Conservation (phyloP, 2,797 vertebrate genomes). For the Calcarius lapponicus region DNA sequence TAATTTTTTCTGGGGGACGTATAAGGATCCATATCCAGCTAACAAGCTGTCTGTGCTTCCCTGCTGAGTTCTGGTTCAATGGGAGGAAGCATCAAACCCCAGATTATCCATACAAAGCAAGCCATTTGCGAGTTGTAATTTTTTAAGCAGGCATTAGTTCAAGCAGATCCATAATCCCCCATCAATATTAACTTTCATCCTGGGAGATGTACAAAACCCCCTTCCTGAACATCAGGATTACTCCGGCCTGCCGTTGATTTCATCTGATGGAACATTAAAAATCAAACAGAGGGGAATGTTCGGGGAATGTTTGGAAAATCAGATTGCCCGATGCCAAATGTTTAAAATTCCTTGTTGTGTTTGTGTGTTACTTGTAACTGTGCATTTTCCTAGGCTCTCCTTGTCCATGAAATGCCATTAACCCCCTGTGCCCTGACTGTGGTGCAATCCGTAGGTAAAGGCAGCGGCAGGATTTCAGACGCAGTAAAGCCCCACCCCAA, state of each 20-base stretch:
- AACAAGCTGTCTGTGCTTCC: slow-evolving; percentile 42
- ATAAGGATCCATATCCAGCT: slow-evolving; percentile 35
- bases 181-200: neutral
- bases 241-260: neutral
- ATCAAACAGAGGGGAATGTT: neutral
- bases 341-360: neutral
- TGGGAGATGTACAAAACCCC: neutral
- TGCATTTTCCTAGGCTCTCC: slow-evolving; percentile 40
- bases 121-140: slow-evolving; percentile 19
- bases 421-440: slow-evolving; percentile 69
- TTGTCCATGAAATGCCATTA: neutral
- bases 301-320: neutral
- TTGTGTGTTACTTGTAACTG: slow-evolving; percentile 65
- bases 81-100: slow-evolving; percentile 21
- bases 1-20: neutral
- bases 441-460: slow-evolving; percentile 86
- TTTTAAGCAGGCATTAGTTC: slow-evolving; percentile 43
- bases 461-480: slow-evolving; percentile 84
- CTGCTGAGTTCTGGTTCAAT: slow-evolving; percentile 39
- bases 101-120: slow-evolving; percentile 40
- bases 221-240: slow-evolving; percentile 33
- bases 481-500: slow-evolving; percentile 84
- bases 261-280: neutral
- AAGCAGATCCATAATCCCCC: slow-evolving; percentile 47
- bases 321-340: neutral